Percentiles rank a stretch among this genome's conserved stretches.
Conservation (phyloP, 2,888 invertebrate genomes). For the Heliconius charithonia region DNA sequence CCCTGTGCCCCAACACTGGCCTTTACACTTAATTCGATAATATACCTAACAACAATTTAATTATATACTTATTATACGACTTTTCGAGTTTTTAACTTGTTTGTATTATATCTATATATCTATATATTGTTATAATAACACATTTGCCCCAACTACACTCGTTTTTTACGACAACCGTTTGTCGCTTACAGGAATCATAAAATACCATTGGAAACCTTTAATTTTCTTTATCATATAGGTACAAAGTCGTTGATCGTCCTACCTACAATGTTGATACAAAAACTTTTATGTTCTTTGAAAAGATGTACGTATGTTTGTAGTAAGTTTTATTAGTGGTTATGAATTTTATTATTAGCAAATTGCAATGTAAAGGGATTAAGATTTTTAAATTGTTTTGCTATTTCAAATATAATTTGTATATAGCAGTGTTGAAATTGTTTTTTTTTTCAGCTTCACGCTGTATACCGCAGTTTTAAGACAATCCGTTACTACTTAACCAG, state of each 20-base stretch:
- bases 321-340: not conserved
- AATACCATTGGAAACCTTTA: constrained; percentile 79
- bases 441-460: too few species aligned
- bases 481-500: too few species aligned
- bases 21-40: not conserved
- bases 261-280: constrained; percentile 60
- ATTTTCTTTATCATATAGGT: constrained; percentile 74
- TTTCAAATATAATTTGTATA: too few species aligned
- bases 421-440: too few species aligned
- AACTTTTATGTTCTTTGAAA: constrained; percentile 41
- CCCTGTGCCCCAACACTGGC: too few species aligned
- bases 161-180: constrained; percentile 72
- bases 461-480: too few species aligned
- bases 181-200: constrained; percentile 79
- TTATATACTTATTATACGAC: not conserved
- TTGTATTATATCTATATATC: constrained; percentile 40
- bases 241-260: constrained; percentile 72
- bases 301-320: constrained; percentile 10
- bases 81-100: constrained; percentile 13
- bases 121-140: constrained; percentile 47
- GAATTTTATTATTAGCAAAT: constrained; percentile 6
- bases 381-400: too few species aligned
- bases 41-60: not conserved
- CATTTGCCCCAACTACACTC: constrained; percentile 63
- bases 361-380: not conserved